phyloP scores from a whole-genome alignment of 2,797 vertebrate genomes.

The Enteromius mattozi region DNA sequence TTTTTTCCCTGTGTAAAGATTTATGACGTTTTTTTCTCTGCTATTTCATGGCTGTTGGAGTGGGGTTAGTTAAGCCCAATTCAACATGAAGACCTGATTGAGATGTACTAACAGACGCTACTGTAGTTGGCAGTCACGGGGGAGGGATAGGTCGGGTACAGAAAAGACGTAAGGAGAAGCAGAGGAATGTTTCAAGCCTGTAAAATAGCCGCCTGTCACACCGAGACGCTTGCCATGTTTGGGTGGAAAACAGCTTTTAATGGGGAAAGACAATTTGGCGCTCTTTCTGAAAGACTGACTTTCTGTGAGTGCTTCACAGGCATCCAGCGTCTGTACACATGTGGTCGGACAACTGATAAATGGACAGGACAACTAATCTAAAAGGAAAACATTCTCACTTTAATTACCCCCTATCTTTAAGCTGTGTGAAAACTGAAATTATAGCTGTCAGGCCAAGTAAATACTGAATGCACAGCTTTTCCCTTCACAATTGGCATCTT shows the following conservation, averaged over 20 bases:
- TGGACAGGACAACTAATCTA: slow-evolving; percentile 53
- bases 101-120: slow-evolving; percentile 53
- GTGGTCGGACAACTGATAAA: slow-evolving; percentile 54
- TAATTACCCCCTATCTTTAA: slow-evolving; percentile 53
- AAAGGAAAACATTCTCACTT: slow-evolving; percentile 57
- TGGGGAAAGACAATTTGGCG: slow-evolving; percentile 59
- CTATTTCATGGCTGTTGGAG: slow-evolving; percentile 67
- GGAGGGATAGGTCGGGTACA: slow-evolving; percentile 36
- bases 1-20: slow-evolving; percentile 65
- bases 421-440: slow-evolving; percentile 38
- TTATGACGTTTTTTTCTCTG: slow-evolving; percentile 74
- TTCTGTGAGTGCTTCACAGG: slow-evolving; percentile 47
- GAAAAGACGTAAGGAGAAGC: slow-evolving; percentile 49
- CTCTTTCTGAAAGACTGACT: slow-evolving; percentile 55
- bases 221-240: slow-evolving; percentile 55
- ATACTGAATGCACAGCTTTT: slow-evolving; percentile 44
- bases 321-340: slow-evolving; percentile 42
- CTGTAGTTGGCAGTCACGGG: slow-evolving; percentile 32
- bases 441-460: slow-evolving; percentile 46
- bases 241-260: slow-evolving; percentile 52
- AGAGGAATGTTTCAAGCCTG: slow-evolving; percentile 53
- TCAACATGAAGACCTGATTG: slow-evolving; percentile 61
- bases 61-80: slow-evolving; percentile 58
- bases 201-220: slow-evolving; percentile 57
- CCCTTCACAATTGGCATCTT: slow-evolving; percentile 35